These are phyloP conservation scores for Hermatobates lingyangjiaoensis DNA, from an alignment of 1,140 invertebrate species.

Conservation along the genomic window DNA sequence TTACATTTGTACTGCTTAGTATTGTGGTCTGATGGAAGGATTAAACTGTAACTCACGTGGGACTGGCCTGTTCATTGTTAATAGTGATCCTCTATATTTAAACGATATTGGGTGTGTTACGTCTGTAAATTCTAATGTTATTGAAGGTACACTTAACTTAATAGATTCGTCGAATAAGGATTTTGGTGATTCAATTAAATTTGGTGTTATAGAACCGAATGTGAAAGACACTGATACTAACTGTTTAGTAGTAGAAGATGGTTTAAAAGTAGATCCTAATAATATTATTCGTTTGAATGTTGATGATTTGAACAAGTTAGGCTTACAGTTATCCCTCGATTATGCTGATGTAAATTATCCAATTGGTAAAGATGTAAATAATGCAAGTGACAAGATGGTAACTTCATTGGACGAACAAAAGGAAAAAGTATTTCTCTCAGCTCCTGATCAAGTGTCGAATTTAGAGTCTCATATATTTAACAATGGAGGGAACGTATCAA, in stretches of 20 bases:
- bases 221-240: not conserved
- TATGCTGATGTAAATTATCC: not conserved
- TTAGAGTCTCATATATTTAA: not conserved
- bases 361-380: not conserved
- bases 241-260: not conserved
- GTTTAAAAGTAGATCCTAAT: not conserved
- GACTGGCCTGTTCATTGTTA: not conserved
- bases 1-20: too few species aligned
- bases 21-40: not conserved
- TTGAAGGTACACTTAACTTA: not conserved
- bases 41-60: not conserved
- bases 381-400: not conserved
- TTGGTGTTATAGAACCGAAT: not conserved
- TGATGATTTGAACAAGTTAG: not conserved
- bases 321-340: not conserved
- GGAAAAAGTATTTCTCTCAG: not conserved
- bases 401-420: not conserved
- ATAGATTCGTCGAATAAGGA: not conserved
- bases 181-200: not conserved
- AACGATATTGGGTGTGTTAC: not conserved
- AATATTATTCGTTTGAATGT: not conserved
- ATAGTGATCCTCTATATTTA: not conserved
- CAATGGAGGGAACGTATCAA: not conserved
- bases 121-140: not conserved
- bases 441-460: not conserved